Evolutionary conservation across 2,797 vertebrate species (phyloP), one percentile per base, ranked within the genome.

Genomic region (Xenopus petersii): DNA sequence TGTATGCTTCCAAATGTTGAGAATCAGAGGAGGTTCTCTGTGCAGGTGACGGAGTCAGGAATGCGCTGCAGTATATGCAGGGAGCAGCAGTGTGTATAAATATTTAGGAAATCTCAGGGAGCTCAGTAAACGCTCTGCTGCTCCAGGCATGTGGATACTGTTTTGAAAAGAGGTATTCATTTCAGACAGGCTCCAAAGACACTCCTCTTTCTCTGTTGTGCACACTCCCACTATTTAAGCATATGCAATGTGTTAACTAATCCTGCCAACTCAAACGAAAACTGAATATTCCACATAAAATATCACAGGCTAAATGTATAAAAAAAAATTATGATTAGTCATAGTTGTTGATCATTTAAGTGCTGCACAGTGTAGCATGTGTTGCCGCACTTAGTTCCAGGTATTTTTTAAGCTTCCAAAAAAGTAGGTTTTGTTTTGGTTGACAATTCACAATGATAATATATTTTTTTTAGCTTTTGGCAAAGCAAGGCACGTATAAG

Each of bases 111-210:
- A 70, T 65, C 63, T 49, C 46, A 21, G 55, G 33, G 62, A 74
- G 62, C 49, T 55, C 10, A 71, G 74, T 49, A 42, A 69, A 74
- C 36, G 77, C 77, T 79, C 71, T 59, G 67, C 67, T 79, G 77
- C 71, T 74, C 24, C 55, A 74, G 77, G 77, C 77, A 79, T 70
- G 71, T 73, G 76, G 67, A 79, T 79, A 70, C 77, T 70, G 77
- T 61, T 67, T 79, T 74, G 77, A 79, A 79, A 79, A 71, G 71
- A 79, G 77, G 71, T 79, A 74, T 79, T 79, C 71, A 74, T 79
- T 79, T 79, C 71, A 79, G 67, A 58, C 36, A 51, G 9, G 46
- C 36, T 74, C 46, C 55, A 70, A 59, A 47, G 71, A 74, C 77
- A 79, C 77, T 74, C 77, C 77, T 74, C 71, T 74, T 70, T 74